Base-by-base conservation (phyloP, 2,888 invertebrate genomes). In the Eurytoma adleriae region DNA sequence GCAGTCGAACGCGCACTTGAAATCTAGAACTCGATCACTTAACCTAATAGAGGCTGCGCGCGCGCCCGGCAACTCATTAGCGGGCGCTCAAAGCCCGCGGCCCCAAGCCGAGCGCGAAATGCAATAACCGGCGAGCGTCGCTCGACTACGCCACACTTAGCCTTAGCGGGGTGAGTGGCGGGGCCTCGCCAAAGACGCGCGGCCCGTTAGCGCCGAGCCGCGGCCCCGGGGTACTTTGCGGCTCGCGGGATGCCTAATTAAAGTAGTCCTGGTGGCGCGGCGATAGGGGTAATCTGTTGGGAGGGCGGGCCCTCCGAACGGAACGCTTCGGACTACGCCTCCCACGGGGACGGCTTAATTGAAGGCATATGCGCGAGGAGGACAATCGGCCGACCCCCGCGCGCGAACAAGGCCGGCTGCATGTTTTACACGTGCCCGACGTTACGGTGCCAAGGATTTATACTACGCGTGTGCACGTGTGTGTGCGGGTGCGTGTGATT, bases 301-400 rank as follows among this genome's bases (percentile, higher is more conserved):
- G 66, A 59, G 27, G 27, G 50, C 20, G 14, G 48, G 24, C 54
- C 83, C 83, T 86, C 80, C 83, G 79, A 81, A 67, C 40, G 16
- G n/a, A 30, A 16, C 30, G 74, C 76, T 20, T 54, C 30, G 59
- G 78, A 79, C n/a, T n/a, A n/a, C 72, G 70, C 66, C 64, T 64
- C 84, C 83, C 84, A 12, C 52, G 16, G 78, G 82, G 83, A 59
- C 71, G 82, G 80, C 78, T 85, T 83, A 76, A 82, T 82, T 82
- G 75, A 69, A 80, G 84, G 81, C 78, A 81, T 82, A 68, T 83
- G 12, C n/a, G 82, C 80, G 66, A 77, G 79, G 66, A 77, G 79
- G 77, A 80, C 83, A 85, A 86, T 86, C 85, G 83, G 83, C 81
- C 79, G 66, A 7, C 10, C 40, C 40, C 10, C 1, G 50, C 27